Base-by-base conservation (phyloP, 2,113 vertebrate species). In the Verasper variegatus region DNA sequence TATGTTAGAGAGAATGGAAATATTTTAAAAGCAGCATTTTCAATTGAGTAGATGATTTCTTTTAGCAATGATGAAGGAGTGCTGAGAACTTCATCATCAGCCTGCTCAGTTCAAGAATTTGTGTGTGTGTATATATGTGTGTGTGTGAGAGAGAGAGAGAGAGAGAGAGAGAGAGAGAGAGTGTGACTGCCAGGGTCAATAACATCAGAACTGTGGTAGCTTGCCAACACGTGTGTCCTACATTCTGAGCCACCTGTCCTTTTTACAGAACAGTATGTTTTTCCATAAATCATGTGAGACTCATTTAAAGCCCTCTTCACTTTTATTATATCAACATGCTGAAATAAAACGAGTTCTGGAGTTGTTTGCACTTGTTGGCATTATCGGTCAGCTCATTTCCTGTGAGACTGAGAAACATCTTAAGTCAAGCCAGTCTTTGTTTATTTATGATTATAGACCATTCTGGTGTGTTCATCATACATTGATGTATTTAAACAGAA, bases 141-240 rank as follows among this genome's bases (percentile, higher is more conserved):
- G 78, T 55, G 74, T 78, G 68, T 58, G 27, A 11, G 37, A 11
- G 37, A 11, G 40, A 13, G 40, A 3, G 40, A 13, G 40, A 12
- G 85, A n/a, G n/a, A n/a, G n/a, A n/a, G 27, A 10, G 37, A 10
- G 37, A 10, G 37, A 12, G 37, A 12, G 37, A 12, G 37, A 12
- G 85, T 74, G 59, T 47, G 68, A 66, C 78, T 90, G 87, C 86
- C 86, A 82, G 68, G 87, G 85, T 84, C 31, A 54, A 90, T 91
- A 84, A 86, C 83, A 84, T 91, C 90, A 91, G 37, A 84, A 60
- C 83, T 83, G 79, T 83, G 58, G 74, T 61, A 66, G 76, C 83
- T 72, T 47, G 80, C 86, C 91, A 91, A 84, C 73, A 58, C 84
- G 86, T 67, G 83, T 86, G 91, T 88, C 89, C 90, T 92, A 91